phyloP scores from a whole-genome alignment of 2,888 invertebrate species.

The Seira ritae region DNA sequence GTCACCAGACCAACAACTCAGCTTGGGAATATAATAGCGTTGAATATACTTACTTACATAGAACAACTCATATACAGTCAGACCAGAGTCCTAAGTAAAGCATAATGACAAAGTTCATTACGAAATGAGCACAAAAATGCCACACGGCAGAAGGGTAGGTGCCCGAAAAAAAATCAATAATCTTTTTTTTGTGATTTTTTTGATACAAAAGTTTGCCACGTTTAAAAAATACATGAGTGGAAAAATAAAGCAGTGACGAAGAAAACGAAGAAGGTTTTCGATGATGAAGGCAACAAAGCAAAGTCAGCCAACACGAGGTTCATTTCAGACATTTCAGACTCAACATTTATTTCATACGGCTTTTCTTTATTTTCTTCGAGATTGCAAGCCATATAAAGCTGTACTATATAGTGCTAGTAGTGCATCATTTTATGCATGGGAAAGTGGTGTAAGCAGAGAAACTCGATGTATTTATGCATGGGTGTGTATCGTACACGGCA shows the following conservation, averaged over 20 bases:
- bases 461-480: conserved; percentile 4
- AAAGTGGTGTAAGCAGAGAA: too few relatives aligned
- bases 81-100: conserved; percentile 26
- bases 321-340: too few relatives aligned
- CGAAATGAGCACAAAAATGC: conserved; percentile 56
- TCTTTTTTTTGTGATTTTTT: conserved; percentile 44
- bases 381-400: too few relatives aligned
- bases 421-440: conserved; percentile 1
- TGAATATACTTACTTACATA: too few relatives aligned
- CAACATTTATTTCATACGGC: too few relatives aligned
- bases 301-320: too few relatives aligned
- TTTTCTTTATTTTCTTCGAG: too few relatives aligned
- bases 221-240: conserved; percentile 36
- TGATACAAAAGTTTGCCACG: conserved; percentile 54
- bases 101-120: conserved; percentile 62
- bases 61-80: too few relatives aligned
- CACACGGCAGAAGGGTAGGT: conserved; percentile 52
- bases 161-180: conserved; percentile 47
- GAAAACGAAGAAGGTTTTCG: too few relatives aligned
- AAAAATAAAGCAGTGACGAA: too few relatives aligned
- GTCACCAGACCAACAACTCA: neutral
- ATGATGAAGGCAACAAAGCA: too few relatives aligned
- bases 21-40: neutral
- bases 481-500: neutral
- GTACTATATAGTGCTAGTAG: neutral